phyloP scores from a whole-genome alignment of 2,113 vertebrate genomes.

The Trinectes maculatus region DNA sequence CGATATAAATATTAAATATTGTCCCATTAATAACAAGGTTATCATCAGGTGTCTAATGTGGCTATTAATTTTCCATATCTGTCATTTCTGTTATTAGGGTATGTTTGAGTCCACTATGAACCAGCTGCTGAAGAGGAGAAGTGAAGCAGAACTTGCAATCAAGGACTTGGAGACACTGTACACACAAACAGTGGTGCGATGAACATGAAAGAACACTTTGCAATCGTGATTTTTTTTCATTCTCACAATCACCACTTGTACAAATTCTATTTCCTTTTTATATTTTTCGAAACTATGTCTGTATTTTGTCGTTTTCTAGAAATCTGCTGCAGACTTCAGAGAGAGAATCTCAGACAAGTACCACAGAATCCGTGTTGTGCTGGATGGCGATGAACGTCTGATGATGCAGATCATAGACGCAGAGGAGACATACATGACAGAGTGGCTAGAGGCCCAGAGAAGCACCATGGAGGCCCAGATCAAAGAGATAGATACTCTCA shows the following conservation, averaged over 20 bases:
- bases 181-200: conserved; percentile 71
- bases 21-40: too few species aligned
- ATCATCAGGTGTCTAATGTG: neutral
- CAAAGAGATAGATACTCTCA: conserved; percentile 66
- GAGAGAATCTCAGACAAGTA: conserved; percentile 77
- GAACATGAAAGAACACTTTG: neutral
- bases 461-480: conserved; percentile 65
- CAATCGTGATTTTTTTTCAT: neutral
- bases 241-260: neutral
- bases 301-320: conserved; percentile 47
- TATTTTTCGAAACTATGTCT: neutral
- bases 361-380: conserved; percentile 70
- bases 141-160: conserved; percentile 67
- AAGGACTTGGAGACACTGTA: conserved; percentile 75
- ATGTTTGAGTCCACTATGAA: conserved; percentile 63
- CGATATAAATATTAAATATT: neutral
- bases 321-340: conserved; percentile 66
- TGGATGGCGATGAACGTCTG: conserved; percentile 79
- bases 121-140: conserved; percentile 70
- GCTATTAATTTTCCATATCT: conserved; percentile 25
- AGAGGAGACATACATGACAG: conserved; percentile 72
- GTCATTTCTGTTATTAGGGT: conserved; percentile 61
- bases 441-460: conserved; percentile 73
- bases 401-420: conserved; percentile 81
- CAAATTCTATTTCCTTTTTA: too few species aligned